phyloP scores from a whole-genome alignment of 1,140 invertebrate species.

The Heliconius hewitsoni region DNA sequence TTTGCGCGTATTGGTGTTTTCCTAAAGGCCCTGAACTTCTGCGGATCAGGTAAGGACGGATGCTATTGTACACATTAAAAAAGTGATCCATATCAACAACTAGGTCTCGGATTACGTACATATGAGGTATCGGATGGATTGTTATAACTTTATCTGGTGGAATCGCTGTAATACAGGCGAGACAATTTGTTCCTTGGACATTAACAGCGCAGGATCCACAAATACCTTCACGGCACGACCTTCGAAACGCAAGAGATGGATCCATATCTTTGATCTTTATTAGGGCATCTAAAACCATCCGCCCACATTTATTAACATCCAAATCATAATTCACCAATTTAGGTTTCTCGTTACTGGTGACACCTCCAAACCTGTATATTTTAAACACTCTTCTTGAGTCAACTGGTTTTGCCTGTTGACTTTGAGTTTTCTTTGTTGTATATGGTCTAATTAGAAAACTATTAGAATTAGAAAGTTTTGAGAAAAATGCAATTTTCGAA shows the following conservation, averaged over 20 bases:
- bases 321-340: constrained; percentile 88
- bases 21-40: constrained; percentile 82
- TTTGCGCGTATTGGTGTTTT: constrained; percentile 85
- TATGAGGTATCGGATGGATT: constrained; percentile 94
- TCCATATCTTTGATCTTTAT: constrained; percentile 95
- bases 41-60: constrained; percentile 93
- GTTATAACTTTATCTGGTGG: constrained; percentile 83
- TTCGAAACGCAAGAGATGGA: constrained; percentile 90
- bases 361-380: constrained; percentile 66
- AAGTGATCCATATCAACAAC: constrained; percentile 95
- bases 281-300: constrained; percentile 93
- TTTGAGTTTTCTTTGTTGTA: not conserved
- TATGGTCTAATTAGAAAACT: not conserved
- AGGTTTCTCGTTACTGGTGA: constrained; percentile 84
- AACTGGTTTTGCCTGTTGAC: constrained; percentile 82
- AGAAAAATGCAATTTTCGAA: not conserved
- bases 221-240: constrained; percentile 94
- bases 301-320: constrained; percentile 87
- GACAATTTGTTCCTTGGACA: constrained; percentile 91
- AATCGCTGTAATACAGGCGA: constrained; percentile 88
- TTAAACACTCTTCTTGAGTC: constrained; percentile 61
- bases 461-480: not conserved
- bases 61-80: constrained; percentile 91
- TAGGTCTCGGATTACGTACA: constrained; percentile 95
- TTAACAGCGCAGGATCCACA: constrained; percentile 96